Evolutionary conservation across 64 coral and sea anemone species (phyloP), one percentile per base, ranked within the genome.

Genomic region (Actinia equina): DNA sequence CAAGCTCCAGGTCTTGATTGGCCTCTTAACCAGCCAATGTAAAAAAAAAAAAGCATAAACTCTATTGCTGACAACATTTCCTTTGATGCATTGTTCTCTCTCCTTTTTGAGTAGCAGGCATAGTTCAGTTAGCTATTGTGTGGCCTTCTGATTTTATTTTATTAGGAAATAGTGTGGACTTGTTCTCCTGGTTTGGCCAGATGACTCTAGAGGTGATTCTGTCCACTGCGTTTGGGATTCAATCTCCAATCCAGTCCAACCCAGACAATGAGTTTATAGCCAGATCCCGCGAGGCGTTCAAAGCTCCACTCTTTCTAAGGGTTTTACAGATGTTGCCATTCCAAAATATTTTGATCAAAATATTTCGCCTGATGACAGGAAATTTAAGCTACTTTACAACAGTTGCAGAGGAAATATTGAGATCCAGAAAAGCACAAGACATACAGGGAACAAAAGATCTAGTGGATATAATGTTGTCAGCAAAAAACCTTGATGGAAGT

Each of bases 141-240:
- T 1, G 1, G 30, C 30, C 30, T 37, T 37, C 30, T 37, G 30
- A 37, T 37, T 61, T 18, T 63, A 20, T 23, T 77, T 88, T 61
- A 10, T 49, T 82, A 93, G 92, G 81, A 64, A 51, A 93, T 67
- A 89, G 57, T 71, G 87, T 93, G 26, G 59, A 93, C 19, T 44
- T 93, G 69, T 43, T 89, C 15, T 80, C 83, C 71, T 89, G 82
- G 83, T 89, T 93, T 52, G 77, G 82, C 61, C 83, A 79, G 55
- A 76, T 93, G 82, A 89, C 92, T 3, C 87, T 93, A 0, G 92
- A 93, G 18, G 87, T 93, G 6, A 93, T 93, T 76, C 44, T 93
- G 12, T 89, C 87, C 0, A 93, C 92, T 1, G 87, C 92, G 9
- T 93, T 93, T 81, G 92, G 92, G 17, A 83, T 93, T 20, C 62